Evolutionary conservation across 1,140 invertebrate genomes (phyloP), one percentile per base, ranked within the genome.

Genomic region (Drosophila pachea): DNA sequence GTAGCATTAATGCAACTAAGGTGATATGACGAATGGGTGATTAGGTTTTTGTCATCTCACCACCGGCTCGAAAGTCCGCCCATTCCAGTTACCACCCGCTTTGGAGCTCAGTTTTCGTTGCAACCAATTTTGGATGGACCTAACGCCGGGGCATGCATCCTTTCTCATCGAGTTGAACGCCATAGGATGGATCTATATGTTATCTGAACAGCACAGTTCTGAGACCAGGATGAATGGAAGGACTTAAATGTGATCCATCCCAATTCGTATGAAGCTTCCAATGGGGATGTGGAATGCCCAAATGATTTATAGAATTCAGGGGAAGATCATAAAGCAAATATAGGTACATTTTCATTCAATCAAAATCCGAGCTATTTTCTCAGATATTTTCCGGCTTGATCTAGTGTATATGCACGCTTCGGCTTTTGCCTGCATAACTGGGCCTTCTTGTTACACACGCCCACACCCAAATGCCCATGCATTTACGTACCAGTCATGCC

Each of bases 11-110:
- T 83, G 78, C 78, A 74, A 76, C 79, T 70, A 76, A 83, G 79
- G 78, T 83, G 78, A 83, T 84, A 79, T 84, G 81, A 84, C 76
- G 81, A 83, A 83, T 84, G 76, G 72, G 82, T 83, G 79, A 83
- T 83, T 83, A 82, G 83, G 83, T 84, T 73, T 83, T 83, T 73
- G 64, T 68, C 78, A 69, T 60, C 63, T 62, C 38, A 62, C 50
- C 56, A 11, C n/a, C 48, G 32, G 42, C 7, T 47, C 6, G 43
- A 64, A 45, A 36, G 52, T 56, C 45, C 47, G 43, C 35, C 55
- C 42, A 14, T 22, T 2, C n/a, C 40, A 42, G 5, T 5, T 11
- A 4, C 40, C 8, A 11, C 29, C 48, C 7, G 14, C 35, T 9
- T 31, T 32, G 33, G 53, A 14, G 61, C 63, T 62, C 56, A 62